Conservation (phyloP, 1,140 invertebrate genomes). For the Nebria ingens region DNA sequence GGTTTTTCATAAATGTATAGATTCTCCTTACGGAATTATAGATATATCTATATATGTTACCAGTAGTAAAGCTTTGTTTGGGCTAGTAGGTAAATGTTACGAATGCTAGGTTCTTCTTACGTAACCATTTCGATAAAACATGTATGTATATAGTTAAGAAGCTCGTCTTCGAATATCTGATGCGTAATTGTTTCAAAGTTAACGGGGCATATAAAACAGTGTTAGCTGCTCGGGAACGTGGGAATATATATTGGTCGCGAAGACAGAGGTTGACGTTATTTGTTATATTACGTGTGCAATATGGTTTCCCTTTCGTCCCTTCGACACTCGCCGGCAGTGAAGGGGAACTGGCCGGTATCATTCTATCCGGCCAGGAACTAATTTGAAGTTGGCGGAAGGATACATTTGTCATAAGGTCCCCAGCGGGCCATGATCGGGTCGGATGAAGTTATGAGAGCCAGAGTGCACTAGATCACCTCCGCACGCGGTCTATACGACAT, state of each 20-base stretch:
- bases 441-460: conserved; percentile 39
- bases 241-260: conserved; percentile 25
- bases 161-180: no score
- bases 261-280: conserved; percentile 31
- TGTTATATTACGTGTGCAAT: conserved; percentile 33
- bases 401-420: conserved; percentile 40
- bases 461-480: conserved; percentile 29
- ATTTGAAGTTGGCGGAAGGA: conserved; percentile 33
- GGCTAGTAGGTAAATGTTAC: no score
- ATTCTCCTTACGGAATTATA: no score
- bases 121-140: no score
- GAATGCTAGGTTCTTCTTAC: no score
- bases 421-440: conserved; percentile 37
- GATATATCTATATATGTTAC: no score
- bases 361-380: conserved; percentile 25
- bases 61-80: no score
- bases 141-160: no score
- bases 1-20: no score
- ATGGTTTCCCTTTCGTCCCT: conserved; percentile 19
- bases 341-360: conserved; percentile 21
- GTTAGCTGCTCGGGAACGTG: conserved; percentile 12
- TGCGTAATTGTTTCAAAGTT: no score
- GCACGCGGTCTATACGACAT: no score
- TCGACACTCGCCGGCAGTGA: conserved; percentile 11
- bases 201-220: no score